These are phyloP conservation scores for Bedellia somnulentella DNA, from an alignment of 2,888 invertebrate species.

Conservation along the genomic window DNA sequence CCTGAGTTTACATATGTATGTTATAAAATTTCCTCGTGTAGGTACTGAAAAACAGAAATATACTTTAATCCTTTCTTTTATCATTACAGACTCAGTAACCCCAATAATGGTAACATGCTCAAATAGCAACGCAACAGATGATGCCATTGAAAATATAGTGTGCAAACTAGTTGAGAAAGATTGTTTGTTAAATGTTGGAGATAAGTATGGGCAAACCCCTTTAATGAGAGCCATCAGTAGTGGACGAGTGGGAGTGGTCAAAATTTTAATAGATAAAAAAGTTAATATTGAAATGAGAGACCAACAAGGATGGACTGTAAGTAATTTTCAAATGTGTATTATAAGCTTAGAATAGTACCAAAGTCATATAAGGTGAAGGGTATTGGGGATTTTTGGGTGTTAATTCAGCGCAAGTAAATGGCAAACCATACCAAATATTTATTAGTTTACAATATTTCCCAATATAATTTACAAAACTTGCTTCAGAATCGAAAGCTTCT, in stretches of 20 bases:
- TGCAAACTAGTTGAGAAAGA: conserved; percentile 49
- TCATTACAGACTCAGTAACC: conserved; percentile 63
- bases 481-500: no score
- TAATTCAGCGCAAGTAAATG: no score
- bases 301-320: conserved; percentile 65
- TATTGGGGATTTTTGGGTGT: no score
- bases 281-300: conserved; percentile 61
- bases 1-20: no score
- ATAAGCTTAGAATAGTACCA: no score
- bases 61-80: no score
- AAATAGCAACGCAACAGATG: conserved; percentile 48
- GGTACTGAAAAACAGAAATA: no score
- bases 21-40: no score
- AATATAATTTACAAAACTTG: no score
- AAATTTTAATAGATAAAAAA: conserved; percentile 51
- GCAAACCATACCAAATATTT: no score
- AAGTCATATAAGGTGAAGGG: no score
- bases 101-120: conserved; percentile 66
- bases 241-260: conserved; percentile 52
- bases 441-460: no score
- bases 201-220: conserved; percentile 63
- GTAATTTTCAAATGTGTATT: conserved; percentile 11
- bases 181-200: conserved; percentile 54
- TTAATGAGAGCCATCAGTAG: conserved; percentile 64
- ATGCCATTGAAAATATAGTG: conserved; percentile 45